Evolutionary conservation across 2,888 invertebrate species (phyloP), one percentile per base, ranked within the genome.

Genomic region (Glyphotaelius pellucidus): DNA sequence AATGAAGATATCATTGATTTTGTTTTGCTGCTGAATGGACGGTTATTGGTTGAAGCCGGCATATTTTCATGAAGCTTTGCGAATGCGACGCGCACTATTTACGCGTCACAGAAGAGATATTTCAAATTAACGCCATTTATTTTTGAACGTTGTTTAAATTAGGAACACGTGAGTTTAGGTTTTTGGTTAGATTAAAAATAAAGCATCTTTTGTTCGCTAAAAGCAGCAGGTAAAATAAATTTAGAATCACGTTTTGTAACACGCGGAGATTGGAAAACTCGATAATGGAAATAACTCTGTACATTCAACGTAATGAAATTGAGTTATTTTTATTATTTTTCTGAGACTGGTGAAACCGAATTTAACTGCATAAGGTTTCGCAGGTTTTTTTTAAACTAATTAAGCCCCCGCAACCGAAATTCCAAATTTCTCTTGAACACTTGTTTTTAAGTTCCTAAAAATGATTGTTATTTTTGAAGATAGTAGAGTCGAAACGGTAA

Each of bases 71-170:
- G 83, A 31, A 35, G 25, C 31, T 3, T 31, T 83, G 15, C 32
- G 83, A 32, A 9, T 15, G 31, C 83, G 83, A 32, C 30, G 35
- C 83, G 83, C 83, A 25, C 83, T 32, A 83, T 83, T 83, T 83
- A 35, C 31, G 35, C 83, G 83, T 83, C 83, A 32, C 83, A 83
- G 83, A 83, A 83, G 31, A 83, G 83, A 83, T 83, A 83, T 83
- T 83, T 83, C 35, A 83, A 83, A 83, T 83, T 83, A 32, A 83
- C 32, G 19, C 35, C 19, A 15, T 83, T 83, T 31, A 83, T 83
- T 83, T 32, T 32, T 83, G 19, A 32, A 83, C 83, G 5, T 35
- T 31, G 25, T 83, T 83, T 31, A 83, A 35, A 31, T 19, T 35
- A 12, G 31, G 83, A 25, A 67, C 52, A 67, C 52, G 52, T 67